Evolutionary conservation across 2,888 invertebrate species (phyloP), one percentile per base, ranked within the genome.

Genomic region (Trichacis sp.): DNA sequence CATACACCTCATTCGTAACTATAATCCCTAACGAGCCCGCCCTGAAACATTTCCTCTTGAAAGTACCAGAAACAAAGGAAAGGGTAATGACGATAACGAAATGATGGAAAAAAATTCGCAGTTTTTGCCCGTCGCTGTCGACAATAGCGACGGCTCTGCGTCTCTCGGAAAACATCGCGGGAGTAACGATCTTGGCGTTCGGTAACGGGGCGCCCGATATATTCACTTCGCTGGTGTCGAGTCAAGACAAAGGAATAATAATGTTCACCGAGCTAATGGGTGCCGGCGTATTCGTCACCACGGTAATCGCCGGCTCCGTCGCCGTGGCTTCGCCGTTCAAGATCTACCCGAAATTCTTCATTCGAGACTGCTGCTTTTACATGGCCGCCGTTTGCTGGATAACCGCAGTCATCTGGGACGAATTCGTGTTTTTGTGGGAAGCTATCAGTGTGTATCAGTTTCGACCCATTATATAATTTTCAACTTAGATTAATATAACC

Each of bases 151-250:
- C 80, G 48, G 73, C 84, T 0, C 70, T 88, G 42, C 78, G 78
- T 19, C 75, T 89, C 47, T 88, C 87, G 54, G 87, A 88, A 68
- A 87, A 85, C 71, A 84, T 88, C 29, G 88, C 88, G 6, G 91
- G 91, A 1, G 90, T 91, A 6, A 91, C 91, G n/a, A 86, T 91
- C 70, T 77, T 92, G 72, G 90, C 91, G 0, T 89, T 91, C 77
- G 91, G 91, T 15, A 92, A 92, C 77, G 90, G 91, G 40, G 88
- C 91, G 0, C 89, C 91, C 2, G 91, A 92, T 79, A 86, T 92
- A 52, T 90, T 91, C 74, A 88, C 89, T 9, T 87, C 89, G 11
- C 78, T 91, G 15, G 88, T 79, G n/a, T 71, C 88, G 42, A 86
- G 86, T 5, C 85, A 87, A 19, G 81, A 77, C 2, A 79, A 83